A percentile compares a stretch with the other conserved stretches of the same genome.
Evolutionary conservation across 2,113 vertebrate genomes (phyloP).

Genomic region (Pongo pygmaeus): DNA sequence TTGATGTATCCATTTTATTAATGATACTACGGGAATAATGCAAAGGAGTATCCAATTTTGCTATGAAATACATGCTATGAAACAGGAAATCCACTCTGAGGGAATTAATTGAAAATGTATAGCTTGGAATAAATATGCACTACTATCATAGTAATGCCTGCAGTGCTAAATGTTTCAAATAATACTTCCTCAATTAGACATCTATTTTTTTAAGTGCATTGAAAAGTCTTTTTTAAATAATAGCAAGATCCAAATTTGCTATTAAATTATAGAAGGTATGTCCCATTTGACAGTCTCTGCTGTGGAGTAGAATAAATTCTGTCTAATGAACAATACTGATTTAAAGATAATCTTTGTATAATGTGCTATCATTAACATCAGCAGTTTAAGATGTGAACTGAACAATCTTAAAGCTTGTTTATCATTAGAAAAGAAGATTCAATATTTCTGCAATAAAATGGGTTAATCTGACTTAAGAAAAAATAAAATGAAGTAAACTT

Average conservation of each 20-base stretch:
- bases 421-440: not conserved
- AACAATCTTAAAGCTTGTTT: not conserved
- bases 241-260: not conserved
- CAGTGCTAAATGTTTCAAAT: not conserved
- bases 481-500: not conserved
- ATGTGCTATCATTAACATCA: not conserved
- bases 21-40: not conserved
- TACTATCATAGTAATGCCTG: not conserved
- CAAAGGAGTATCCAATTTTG: not conserved
- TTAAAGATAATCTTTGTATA: not conserved
- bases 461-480: not conserved
- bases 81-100: not conserved
- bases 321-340: not conserved
- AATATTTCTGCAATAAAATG: not conserved
- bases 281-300: not conserved
- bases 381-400: not conserved
- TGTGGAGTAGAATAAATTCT: not conserved
- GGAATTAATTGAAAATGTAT: constrained; percentile 32
- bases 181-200: not conserved
- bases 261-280: not conserved
- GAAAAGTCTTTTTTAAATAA: constrained; percentile 16
- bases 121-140: not conserved
- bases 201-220: not conserved
- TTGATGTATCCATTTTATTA: not conserved
- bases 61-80: not conserved